Conservation (phyloP, 2,113 vertebrate genomes). For the Antechinus flavipes region DNA sequence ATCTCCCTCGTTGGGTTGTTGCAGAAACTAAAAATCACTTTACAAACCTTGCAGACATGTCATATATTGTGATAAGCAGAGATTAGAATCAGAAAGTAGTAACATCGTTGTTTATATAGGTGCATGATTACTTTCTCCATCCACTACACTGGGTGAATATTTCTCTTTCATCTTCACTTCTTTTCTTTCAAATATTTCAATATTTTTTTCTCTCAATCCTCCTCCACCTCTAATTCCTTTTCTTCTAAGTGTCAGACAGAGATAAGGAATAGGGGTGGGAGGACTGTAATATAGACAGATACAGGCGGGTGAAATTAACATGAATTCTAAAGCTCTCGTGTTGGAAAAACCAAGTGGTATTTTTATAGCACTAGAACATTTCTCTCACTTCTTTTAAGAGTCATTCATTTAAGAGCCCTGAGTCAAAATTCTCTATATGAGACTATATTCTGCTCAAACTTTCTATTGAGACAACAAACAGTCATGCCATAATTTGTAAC, state of each 20-base stretch:
- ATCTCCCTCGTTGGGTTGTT: neutral
- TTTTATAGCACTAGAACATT: neutral
- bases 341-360: neutral
- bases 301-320: neutral
- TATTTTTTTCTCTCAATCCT: neutral
- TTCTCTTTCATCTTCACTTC: neutral
- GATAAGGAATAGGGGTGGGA: neutral
- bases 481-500: neutral
- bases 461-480: neutral
- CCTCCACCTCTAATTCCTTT: neutral
- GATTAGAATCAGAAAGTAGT: neutral
- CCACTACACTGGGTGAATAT: neutral
- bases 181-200: neutral
- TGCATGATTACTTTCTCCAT: neutral
- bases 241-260: neutral
- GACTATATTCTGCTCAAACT: constrained; percentile 35
- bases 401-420: constrained; percentile 2
- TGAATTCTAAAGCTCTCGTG: neutral
- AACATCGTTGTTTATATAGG: neutral
- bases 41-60: neutral
- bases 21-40: neutral
- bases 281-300: neutral
- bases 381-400: neutral
- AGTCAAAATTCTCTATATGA: constrained; percentile 49
- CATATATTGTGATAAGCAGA: neutral